phyloP scores from a whole-genome alignment of 2,797 vertebrate species.

The Caiman crocodilus region DNA sequence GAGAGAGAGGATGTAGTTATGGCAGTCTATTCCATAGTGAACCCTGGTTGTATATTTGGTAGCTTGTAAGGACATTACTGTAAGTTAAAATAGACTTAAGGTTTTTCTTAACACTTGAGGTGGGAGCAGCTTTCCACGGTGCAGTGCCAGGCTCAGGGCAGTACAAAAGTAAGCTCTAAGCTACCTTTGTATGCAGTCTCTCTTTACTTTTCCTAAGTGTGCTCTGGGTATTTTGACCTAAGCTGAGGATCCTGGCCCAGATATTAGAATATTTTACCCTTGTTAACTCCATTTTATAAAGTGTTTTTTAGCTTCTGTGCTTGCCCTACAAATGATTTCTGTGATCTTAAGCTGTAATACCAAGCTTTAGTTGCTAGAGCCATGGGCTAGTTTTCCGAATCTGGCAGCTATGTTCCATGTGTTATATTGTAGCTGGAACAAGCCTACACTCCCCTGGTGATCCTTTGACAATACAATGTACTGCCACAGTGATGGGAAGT shows the following conservation, averaged over 20 bases:
- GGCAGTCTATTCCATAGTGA: background rate
- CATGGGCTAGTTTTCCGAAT: background rate
- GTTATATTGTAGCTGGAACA: background rate
- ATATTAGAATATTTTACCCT: background rate
- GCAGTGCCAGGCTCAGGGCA: background rate
- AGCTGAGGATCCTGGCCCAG: background rate
- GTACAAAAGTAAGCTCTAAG: background rate
- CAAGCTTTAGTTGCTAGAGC: background rate
- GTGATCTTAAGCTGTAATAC: background rate
- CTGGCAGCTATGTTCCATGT: background rate
- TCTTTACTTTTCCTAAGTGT: background rate
- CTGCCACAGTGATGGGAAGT: background rate
- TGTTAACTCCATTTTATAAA: background rate
- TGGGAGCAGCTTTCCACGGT: background rate
- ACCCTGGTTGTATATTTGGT: background rate
- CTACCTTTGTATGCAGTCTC: background rate
- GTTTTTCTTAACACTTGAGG: background rate
- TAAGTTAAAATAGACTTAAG: background rate
- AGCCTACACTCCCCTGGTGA: background rate
- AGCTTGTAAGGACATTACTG: background rate
- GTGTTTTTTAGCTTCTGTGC: fast-evolving
- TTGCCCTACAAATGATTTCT: background rate
- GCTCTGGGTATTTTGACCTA: background rate
- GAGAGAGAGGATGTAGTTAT: background rate
- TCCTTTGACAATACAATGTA: background rate